Evolutionary conservation across 2,888 invertebrate species (phyloP), one percentile per base, ranked within the genome.

Genomic region (Cactoblastis cactorum): DNA sequence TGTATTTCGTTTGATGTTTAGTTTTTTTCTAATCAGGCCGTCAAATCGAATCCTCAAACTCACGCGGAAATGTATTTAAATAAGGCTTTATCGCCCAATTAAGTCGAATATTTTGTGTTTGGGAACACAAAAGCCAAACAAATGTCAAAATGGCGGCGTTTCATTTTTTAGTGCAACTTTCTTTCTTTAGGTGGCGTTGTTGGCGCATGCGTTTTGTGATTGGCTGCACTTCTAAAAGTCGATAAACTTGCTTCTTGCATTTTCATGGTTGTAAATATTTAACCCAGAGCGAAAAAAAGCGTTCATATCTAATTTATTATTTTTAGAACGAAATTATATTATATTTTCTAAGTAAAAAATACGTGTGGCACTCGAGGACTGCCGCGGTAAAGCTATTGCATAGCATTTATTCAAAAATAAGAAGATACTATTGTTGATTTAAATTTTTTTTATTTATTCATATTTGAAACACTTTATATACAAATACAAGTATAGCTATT

Each of bases 131-230:
- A 78, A 88, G 87, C 88, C 80, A 87, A 89, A 87, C 89, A 90
- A 90, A 88, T 87, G 89, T 90, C 87, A 90, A 90, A 89, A 90
- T 90, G 90, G 90, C 90, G 89, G 89, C 88, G 82, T 74, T 71
- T 77, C 72, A 70, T 74, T 67, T 35, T 74, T 54, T 63, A 62
- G 52, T 68, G 69, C 53, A 61, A 34, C 50, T 33, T 51, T 69
- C 71, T 65, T 63, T 65, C 69, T 72, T 67, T 67, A 86, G 85
- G 81, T 77, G 86, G 84, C 85, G 84, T 72, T 67, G 51, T 50
- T 49, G 53, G 61, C 86, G 86, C 87, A 86, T 87, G 87, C 86
- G 86, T 83, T 83, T 79, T 65, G 74, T 57, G 59, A 65, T 52
- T 73, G 63, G 65, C 9, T 17, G 43, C 28, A 46, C n/a, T 64